Base-by-base conservation (phyloP, 2,797 vertebrate genomes). In the Petrocephalus sullivani region DNA sequence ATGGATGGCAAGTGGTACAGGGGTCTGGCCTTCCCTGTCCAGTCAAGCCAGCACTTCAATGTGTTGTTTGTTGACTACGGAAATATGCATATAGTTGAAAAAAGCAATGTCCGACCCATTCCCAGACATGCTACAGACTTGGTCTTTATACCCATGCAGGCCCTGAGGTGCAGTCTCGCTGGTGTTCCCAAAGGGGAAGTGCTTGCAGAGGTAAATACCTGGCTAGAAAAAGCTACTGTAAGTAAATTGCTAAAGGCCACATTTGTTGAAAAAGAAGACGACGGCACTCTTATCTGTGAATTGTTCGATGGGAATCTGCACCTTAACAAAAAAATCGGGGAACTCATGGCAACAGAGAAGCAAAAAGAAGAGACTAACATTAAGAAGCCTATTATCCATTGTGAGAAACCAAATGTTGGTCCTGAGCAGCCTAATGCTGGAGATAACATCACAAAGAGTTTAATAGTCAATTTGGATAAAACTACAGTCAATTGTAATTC, bases 31-130 rank as follows among this genome's bases (percentile, higher is more conserved):
- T 89, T 88, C 84, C 94, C 95, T 16, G 86, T 95, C 64, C 92
- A 92, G 33, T 97, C 95, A 0, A 93, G 94, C 0, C 92, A 94
- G 82, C 94, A 95, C 90, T 85, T 96, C 0, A 89, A 88, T 2
- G 96, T 96, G 10, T 95, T 97, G 88, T 99, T 97, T 93, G 98
- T 99, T 83, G 98, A 99, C 92, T 99, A 96, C 92, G 98, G 98
- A 92, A 97, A 98, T 93, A 93, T 91, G 86, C 91, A 92, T 2
- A 92, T 97, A 61, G 94, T 95, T 14, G 94, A 96, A 87, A 95
- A 94, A 93, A 92, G 90, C 49, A 92, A 96, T 16, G 91, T 98
- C 78, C 88, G 95, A 33, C 92, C 94, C 60, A 96, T 99, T 92
- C 96, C 96, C 23, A 91, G 91, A 88, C 93, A 94, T 89, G 96